These are phyloP conservation scores for Anastrepha ludens DNA, from an alignment of 1,140 invertebrate species.

Conservation along the genomic window DNA sequence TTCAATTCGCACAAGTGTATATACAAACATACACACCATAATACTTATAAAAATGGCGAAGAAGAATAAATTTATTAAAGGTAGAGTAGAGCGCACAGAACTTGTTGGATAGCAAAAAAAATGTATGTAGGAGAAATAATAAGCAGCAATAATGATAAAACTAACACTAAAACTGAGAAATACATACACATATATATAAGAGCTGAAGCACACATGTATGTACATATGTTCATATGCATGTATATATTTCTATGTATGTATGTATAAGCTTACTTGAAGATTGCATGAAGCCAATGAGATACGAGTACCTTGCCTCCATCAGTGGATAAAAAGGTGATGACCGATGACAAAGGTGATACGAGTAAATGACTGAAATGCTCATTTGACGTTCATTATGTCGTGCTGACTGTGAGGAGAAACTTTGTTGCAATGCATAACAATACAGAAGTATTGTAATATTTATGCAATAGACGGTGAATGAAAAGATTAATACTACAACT, in stretches of 20 bases:
- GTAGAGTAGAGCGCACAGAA: background rate
- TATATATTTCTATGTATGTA: background rate
- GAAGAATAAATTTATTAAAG: slow-evolving; percentile 14
- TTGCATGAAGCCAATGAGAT: background rate
- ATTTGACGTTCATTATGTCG: too few relatives aligned
- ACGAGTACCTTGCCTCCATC: background rate
- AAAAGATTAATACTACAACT: too few relatives aligned
- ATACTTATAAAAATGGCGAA: background rate
- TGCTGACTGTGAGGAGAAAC: too few relatives aligned
- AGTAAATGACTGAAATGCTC: too few relatives aligned
- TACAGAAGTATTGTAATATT: too few relatives aligned
- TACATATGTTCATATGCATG: background rate
- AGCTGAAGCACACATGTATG: too few relatives aligned
- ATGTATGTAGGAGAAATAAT: background rate
- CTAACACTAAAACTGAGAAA: background rate
- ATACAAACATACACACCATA: too few relatives aligned
- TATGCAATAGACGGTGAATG: too few relatives aligned
- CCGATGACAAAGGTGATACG: background rate
- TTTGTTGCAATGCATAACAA: too few relatives aligned
- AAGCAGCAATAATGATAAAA: background rate
- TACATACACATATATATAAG: background rate
- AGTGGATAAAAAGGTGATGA: slow-evolving; percentile 26
- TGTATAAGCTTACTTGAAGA: background rate
- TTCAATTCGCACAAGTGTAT: slow-evolving; percentile 27
- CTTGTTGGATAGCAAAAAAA: background rate